phyloP scores from a whole-genome alignment of 1,140 invertebrate species.

The Aethina tumida region DNA sequence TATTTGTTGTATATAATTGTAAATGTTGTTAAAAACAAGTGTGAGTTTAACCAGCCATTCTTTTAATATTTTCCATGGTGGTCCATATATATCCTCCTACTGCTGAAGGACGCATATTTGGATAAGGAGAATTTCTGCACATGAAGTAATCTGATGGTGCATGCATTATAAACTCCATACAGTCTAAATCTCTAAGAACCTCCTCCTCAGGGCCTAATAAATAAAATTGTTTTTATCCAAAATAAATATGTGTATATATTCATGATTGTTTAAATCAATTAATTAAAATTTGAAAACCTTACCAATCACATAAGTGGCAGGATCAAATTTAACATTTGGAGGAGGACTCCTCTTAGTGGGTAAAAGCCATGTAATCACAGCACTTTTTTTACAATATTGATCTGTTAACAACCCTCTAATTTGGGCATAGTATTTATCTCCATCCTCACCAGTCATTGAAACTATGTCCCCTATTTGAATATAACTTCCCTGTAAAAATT shows the following conservation, averaged over 20 bases:
- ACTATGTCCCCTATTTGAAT: constrained; percentile 88
- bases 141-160: constrained; percentile 86
- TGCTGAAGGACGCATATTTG: constrained; percentile 42
- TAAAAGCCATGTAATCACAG: constrained; percentile 84
- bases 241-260: not conserved
- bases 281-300: constrained; percentile 14
- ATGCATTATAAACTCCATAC: constrained; percentile 87
- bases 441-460: constrained; percentile 67
- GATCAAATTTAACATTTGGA: constrained; percentile 70
- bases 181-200: constrained; percentile 73
- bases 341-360: constrained; percentile 75
- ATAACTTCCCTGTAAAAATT: constrained; percentile 62
- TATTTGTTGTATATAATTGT: too few relatives aligned
- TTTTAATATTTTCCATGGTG: constrained; percentile 23
- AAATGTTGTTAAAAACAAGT: too few relatives aligned
- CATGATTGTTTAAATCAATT: not conserved
- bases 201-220: constrained; percentile 79
- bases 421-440: constrained; percentile 79
- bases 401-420: constrained; percentile 81
- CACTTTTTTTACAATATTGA: constrained; percentile 90
- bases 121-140: constrained; percentile 66
- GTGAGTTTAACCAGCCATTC: too few relatives aligned
- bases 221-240: constrained; percentile 9
- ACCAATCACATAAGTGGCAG: constrained; percentile 85
- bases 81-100: constrained; percentile 62